Conservation (phyloP, 2,888 invertebrate species). For the Conchocele bisecta region DNA sequence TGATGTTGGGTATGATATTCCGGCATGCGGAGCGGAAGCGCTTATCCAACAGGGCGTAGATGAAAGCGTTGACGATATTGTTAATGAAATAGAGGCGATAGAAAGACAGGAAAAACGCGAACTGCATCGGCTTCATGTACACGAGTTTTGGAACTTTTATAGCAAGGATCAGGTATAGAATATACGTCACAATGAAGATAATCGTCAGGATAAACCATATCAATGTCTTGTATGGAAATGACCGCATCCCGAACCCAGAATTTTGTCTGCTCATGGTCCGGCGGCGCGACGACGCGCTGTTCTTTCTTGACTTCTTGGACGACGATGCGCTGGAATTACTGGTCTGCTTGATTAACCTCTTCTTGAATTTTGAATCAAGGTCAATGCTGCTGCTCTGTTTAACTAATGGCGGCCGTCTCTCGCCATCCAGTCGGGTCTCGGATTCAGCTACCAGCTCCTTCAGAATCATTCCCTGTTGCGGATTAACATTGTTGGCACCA, state of each 20-base stretch:
- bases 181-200: slow-evolving; percentile 37
- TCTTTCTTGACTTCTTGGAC: not conserved
- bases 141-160: slow-evolving; percentile 19
- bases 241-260: slow-evolving; percentile 48
- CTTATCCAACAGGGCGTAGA: slow-evolving; percentile 35
- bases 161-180: slow-evolving; percentile 31
- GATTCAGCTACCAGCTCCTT: slow-evolving; percentile 1
- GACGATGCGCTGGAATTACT: slow-evolving; percentile 33
- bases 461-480: slow-evolving; percentile 12
- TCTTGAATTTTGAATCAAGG: slow-evolving; percentile 18
- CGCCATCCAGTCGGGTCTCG: not conserved
- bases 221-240: slow-evolving; percentile 47
- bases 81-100: slow-evolving; percentile 45
- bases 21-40: slow-evolving; percentile 35
- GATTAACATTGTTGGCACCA: slow-evolving; percentile 1
- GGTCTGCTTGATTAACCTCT: slow-evolving; percentile 38
- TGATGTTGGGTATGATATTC: slow-evolving; percentile 25
- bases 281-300: slow-evolving; percentile 18
- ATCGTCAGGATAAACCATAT: slow-evolving; percentile 48
- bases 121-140: slow-evolving; percentile 15
- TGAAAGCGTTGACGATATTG: slow-evolving; percentile 42
- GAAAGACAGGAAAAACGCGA: slow-evolving; percentile 34
- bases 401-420: slow-evolving; percentile 27
- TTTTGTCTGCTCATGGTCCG: slow-evolving; percentile 43
- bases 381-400: slow-evolving; percentile 27